phyloP scores from a whole-genome alignment of 2,888 invertebrate species.

The Dysmachus trigonus region DNA sequence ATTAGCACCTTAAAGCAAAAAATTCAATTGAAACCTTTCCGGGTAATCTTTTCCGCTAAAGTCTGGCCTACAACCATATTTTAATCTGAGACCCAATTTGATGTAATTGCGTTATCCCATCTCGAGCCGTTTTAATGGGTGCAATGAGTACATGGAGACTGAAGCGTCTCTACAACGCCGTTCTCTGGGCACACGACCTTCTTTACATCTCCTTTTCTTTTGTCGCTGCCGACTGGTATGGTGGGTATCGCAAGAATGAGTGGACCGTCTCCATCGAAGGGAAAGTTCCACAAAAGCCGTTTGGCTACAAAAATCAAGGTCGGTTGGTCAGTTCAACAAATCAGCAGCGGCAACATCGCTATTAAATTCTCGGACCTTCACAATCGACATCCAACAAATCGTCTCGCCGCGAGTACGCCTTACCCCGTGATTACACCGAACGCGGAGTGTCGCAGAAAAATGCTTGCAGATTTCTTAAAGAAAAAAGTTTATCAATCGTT shows the following conservation, averaged over 20 bases:
- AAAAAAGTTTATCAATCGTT: too few species aligned
- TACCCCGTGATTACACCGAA: not conserved
- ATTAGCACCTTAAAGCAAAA: not conserved
- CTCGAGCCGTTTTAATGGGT: not conserved
- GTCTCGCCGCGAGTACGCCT: not conserved
- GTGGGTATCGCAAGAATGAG: not conserved
- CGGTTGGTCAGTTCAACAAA: conserved; percentile 29
- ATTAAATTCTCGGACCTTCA: not conserved
- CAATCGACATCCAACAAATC: not conserved
- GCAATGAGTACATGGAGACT: not conserved
- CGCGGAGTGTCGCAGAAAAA: not conserved
- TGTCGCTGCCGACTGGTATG: not conserved
- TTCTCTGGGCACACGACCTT: not conserved
- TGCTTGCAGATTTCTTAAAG: not conserved
- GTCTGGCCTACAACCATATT: not conserved
- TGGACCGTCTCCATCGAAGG: conserved; percentile 9
- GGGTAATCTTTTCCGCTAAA: not conserved
- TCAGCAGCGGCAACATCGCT: not conserved
- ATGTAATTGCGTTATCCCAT: not conserved
- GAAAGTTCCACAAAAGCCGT: conserved; percentile 37
- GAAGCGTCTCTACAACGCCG: not conserved
- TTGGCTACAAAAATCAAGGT: conserved; percentile 32
- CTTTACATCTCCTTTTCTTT: conserved; percentile 19
- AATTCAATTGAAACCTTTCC: not conserved
- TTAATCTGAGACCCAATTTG: conserved; percentile 1